Evolutionary conservation across 2,113 vertebrate species (phyloP).

Genomic region (Dicaeum eximium): DNA sequence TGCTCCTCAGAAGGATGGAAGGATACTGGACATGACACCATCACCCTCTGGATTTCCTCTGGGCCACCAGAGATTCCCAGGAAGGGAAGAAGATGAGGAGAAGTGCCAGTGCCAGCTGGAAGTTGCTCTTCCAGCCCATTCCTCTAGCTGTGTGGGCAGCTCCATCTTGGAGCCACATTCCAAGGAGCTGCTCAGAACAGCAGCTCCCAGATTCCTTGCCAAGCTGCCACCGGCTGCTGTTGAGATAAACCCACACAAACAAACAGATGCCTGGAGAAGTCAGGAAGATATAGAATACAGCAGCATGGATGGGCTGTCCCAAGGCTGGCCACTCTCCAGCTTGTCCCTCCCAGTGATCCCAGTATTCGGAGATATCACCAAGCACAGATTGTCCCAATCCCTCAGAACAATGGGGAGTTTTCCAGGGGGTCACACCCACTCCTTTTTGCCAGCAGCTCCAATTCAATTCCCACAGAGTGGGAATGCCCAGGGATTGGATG

Average conservation of each 20-base stretch:
- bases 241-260: constrained; percentile 38
- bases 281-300: background rate
- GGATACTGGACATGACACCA: background rate
- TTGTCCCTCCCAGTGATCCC: background rate
- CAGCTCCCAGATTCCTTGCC: background rate
- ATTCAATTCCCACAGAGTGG: accelerated
- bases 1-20: background rate
- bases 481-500: background rate
- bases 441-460: background rate
- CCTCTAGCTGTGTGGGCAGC: constrained; percentile 20
- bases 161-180: background rate
- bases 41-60: accelerated
- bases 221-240: constrained; percentile 17
- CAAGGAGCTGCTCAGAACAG: background rate
- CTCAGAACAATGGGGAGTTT: accelerated
- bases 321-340: background rate
- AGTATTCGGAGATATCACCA: accelerated
- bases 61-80: background rate
- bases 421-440: background rate
- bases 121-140: background rate
- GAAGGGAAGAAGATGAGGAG: background rate
- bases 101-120: background rate
- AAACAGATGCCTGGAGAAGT: background rate
- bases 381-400: background rate
- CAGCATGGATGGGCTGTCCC: background rate